Evolutionary conservation across 1,140 invertebrate genomes (phyloP), one percentile per base, ranked within the genome.

Genomic region (Macrocentrus cingulum): DNA sequence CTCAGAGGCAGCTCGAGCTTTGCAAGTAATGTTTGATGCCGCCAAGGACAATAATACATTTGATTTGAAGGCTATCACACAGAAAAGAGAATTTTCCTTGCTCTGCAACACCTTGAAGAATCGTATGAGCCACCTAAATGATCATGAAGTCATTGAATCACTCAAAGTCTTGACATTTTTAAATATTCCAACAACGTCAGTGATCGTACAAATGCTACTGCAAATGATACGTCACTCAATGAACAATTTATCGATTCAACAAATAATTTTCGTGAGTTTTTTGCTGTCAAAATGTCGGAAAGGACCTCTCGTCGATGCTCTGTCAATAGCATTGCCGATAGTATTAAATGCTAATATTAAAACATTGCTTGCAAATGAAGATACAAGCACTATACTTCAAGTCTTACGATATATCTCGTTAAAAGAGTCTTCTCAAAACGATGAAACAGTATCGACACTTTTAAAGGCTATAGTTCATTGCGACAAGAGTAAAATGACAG

Each of bases 211-310:
- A 74, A 80, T 83, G 2, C 63, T 88, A 36, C 68, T 89, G 2
- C 84, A 88, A 66, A 64, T 87, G 13, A 69, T 88, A 25, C 68
- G 83, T 41, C 72, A 80, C 25, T 80, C 83, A 42, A 79, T 87
- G 2, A 88, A 88, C 72, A 45, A 80, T 46, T 66, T 89, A 15
- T 79, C 77, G 50, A 64, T 85, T n/a, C 61, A 79, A 9, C 81
- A 87, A 63, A 84, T 88, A 44, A 82, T 83, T 48, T 86, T 84
- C 67, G 46, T 87, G 13, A 74, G 85, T 62, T 84, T 82, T 67
- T 57, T 88, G 20, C 64, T 89, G 1, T 72, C 71, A 8, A 69
- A 76, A 44, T 69, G 76, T 13, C 25, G 73, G 41, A 45, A 23
- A 5, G 82, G 81, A 34, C 83, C 85, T 61, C 69, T 89, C 13